These are phyloP conservation scores for Zaprionus vittiger DNA, from an alignment of 1,140 invertebrate genomes.

Conservation along the genomic window DNA sequence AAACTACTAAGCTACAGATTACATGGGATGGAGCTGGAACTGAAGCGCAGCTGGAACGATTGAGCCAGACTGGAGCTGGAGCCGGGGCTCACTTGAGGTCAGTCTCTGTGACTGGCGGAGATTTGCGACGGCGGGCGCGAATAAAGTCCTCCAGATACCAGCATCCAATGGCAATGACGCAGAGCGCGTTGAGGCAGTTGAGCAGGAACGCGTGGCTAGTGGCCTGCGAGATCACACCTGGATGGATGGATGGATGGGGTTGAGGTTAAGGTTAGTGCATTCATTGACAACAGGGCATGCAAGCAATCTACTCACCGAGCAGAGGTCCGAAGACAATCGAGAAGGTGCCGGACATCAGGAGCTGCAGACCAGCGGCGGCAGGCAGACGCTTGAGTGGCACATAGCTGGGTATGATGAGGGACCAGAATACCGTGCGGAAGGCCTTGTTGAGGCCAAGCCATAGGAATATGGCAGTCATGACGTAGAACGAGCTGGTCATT, in stretches of 20 bases:
- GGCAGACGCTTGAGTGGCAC: constrained; percentile 87
- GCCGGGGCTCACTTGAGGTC: constrained; percentile 18
- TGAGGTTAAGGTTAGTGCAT: background rate
- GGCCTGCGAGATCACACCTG: constrained; percentile 87
- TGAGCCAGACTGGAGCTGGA: background rate
- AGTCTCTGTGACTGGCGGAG: constrained; percentile 28
- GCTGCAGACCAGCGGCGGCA: constrained; percentile 87
- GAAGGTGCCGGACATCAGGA: constrained; percentile 86
- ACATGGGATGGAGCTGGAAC: constrained; percentile 21
- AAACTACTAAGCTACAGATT: constrained; percentile 50
- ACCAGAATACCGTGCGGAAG: constrained; percentile 88
- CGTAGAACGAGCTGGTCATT: constrained; percentile 84
- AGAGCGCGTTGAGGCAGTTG: constrained; percentile 86
- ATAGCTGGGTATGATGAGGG: constrained; percentile 87
- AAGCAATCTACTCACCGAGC: constrained; percentile 84
- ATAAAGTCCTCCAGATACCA: constrained; percentile 76
- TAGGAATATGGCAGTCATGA: constrained; percentile 85
- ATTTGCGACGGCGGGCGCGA: constrained; percentile 51
- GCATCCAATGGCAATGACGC: constrained; percentile 61
- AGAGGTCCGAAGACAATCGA: constrained; percentile 86
- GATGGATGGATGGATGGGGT: constrained; percentile 69
- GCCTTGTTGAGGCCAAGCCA: constrained; percentile 88
- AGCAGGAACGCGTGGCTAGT: constrained; percentile 86
- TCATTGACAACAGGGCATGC: background rate
- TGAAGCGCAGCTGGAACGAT: background rate